A percentile compares a stretch with the other conserved stretches of the same genome.
phyloP scores from a whole-genome alignment of 2,888 invertebrate genomes.

The Geophilus truncorum region DNA sequence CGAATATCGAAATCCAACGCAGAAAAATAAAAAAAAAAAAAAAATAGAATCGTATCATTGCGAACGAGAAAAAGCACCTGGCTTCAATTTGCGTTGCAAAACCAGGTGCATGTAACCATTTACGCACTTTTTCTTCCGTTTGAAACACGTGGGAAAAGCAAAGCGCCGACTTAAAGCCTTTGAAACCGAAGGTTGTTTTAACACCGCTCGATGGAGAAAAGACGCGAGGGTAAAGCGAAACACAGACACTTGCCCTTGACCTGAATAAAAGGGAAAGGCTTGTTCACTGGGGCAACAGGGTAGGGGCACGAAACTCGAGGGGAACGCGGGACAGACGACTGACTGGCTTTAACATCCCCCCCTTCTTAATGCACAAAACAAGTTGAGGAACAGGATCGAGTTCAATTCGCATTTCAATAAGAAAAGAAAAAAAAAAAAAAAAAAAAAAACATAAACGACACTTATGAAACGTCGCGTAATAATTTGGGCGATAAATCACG shows the following conservation, averaged over 20 bases:
- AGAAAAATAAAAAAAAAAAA: not conserved
- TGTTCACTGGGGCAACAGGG: slow-evolving; percentile 9
- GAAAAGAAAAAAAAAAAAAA: not conserved
- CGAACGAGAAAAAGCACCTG: not conserved
- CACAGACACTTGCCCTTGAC: slow-evolving; percentile 25
- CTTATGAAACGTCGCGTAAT: not conserved
- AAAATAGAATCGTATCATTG: not conserved
- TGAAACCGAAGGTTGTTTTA: not conserved
- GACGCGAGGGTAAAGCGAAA: not conserved
- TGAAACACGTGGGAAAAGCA: slow-evolving; percentile 9
- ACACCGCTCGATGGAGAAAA: not conserved
- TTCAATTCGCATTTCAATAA: not conserved
- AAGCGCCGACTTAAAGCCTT: not conserved
- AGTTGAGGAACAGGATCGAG: not conserved
- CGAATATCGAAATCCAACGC: not conserved
- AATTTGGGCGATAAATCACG: not conserved
- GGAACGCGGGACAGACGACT: not conserved
- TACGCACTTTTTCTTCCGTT: not conserved
- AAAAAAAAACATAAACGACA: not conserved
- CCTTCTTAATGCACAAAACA: not conserved
- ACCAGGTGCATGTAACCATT: not conserved
- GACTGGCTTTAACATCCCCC: not conserved
- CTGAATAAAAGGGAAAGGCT: slow-evolving; percentile 14
- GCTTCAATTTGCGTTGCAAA: not conserved
- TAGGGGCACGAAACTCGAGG: not conserved